Evolutionary conservation across 1,140 invertebrate species (phyloP).

Genomic region (Drosophila azteca): DNA sequence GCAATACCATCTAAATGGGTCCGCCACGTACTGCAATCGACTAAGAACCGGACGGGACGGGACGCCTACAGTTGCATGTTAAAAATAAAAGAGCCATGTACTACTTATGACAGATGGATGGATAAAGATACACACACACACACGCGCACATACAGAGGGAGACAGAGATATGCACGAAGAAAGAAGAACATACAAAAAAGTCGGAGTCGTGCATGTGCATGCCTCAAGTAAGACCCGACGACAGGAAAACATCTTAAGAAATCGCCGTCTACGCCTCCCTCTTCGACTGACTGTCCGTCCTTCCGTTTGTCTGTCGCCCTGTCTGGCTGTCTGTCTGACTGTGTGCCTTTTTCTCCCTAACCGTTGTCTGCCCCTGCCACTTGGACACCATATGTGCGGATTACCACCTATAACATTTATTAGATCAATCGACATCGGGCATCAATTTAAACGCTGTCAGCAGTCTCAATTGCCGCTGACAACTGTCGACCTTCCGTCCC

Average conservation of each 20-base stretch:
- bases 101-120: slow-evolving; percentile 26
- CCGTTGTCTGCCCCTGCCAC: background rate
- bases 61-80: slow-evolving; percentile 57
- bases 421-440: slow-evolving; percentile 71
- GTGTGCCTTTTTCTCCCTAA: background rate
- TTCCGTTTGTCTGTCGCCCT: slow-evolving; percentile 11
- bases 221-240: slow-evolving; percentile 34
- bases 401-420: slow-evolving; percentile 77
- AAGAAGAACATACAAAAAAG: slow-evolving; percentile 35
- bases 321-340: slow-evolving; percentile 4
- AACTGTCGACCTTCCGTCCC: slow-evolving; percentile 49
- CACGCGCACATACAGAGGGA: background rate
- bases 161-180: slow-evolving; percentile 1
- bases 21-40: slow-evolving; percentile 25
- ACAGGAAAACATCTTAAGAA: slow-evolving; percentile 65
- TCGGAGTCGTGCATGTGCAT: slow-evolving; percentile 24
- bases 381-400: slow-evolving; percentile 65
- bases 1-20: slow-evolving; percentile 51
- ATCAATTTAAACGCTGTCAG: slow-evolving; percentile 78
- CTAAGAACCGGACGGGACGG: slow-evolving; percentile 22
- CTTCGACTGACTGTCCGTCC: background rate
- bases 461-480: slow-evolving; percentile 64
- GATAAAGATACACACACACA: slow-evolving; percentile 2
- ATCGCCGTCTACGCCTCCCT: slow-evolving; percentile 19
- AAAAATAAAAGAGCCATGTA: slow-evolving; percentile 55